Percentiles rank a stretch among this genome's conserved stretches.
phyloP scores from a whole-genome alignment of 2,797 vertebrate species.

The Rhinoraja longicauda region DNA sequence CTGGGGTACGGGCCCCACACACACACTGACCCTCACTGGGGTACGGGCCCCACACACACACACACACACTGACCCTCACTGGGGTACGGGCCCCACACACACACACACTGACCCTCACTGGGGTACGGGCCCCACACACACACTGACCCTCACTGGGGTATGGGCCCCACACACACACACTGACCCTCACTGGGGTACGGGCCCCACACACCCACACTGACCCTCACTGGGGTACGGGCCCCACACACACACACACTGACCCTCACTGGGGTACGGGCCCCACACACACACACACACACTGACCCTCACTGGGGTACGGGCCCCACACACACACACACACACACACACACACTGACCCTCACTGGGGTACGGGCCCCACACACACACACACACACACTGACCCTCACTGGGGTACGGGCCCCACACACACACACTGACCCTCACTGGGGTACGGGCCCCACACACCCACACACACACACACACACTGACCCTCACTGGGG shows the following conservation, averaged over 20 bases:
- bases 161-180: background rate
- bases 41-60: too few relatives aligned
- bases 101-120: background rate
- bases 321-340: background rate
- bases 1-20: background rate
- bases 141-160: background rate
- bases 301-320: background rate
- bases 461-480: background rate
- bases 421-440: constrained; percentile 8
- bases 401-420: background rate
- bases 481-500: background rate
- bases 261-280: background rate
- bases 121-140: background rate
- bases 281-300: background rate
- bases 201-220: background rate
- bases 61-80: too few relatives aligned
- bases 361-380: background rate
- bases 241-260: background rate
- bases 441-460: background rate
- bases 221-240: background rate
- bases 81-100: too few relatives aligned
- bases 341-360: constrained; percentile 3
- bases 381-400: background rate
- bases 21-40: constrained; percentile 4
- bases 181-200: background rate